Conservation (phyloP, 2,113 vertebrate species). For the Cnemophilus loriae region DNA sequence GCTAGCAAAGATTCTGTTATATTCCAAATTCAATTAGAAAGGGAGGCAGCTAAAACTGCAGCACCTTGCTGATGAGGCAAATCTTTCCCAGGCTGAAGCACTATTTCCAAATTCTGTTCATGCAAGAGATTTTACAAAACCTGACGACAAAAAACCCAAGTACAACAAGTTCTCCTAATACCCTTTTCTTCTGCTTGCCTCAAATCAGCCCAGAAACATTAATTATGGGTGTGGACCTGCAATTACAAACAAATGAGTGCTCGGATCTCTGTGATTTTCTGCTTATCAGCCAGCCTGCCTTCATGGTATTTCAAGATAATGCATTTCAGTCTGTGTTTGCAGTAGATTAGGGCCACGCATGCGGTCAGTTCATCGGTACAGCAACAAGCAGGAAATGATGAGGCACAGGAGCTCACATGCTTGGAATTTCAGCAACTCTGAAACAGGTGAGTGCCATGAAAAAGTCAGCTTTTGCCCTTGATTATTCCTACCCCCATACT, state of each 20-base stretch:
- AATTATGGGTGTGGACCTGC: background rate
- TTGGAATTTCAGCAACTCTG: background rate
- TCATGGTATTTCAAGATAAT: background rate
- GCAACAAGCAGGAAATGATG: background rate
- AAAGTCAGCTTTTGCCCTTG: background rate
- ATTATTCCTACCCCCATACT: background rate
- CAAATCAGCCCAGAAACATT: background rate
- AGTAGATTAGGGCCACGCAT: background rate
- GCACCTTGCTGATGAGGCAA: conserved; percentile 35
- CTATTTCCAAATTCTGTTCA: background rate
- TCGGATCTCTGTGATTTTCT: background rate
- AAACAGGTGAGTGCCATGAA: background rate
- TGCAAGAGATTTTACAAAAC: background rate
- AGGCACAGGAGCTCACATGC: background rate
- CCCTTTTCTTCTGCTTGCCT: background rate
- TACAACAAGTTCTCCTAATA: background rate
- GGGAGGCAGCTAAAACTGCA: conserved; percentile 5
- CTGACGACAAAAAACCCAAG: background rate
- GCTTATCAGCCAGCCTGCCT: background rate
- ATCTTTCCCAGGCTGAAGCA: background rate
- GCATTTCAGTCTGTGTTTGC: background rate
- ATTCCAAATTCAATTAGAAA: conserved; percentile 35
- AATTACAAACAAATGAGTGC: conserved; percentile 3
- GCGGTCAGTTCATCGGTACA: background rate
- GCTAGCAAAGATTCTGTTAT: conserved; percentile 18